Evolutionary conservation across 2,888 invertebrate genomes (phyloP), one percentile per base, ranked within the genome.

Genomic region (Volucella bombylans): DNA sequence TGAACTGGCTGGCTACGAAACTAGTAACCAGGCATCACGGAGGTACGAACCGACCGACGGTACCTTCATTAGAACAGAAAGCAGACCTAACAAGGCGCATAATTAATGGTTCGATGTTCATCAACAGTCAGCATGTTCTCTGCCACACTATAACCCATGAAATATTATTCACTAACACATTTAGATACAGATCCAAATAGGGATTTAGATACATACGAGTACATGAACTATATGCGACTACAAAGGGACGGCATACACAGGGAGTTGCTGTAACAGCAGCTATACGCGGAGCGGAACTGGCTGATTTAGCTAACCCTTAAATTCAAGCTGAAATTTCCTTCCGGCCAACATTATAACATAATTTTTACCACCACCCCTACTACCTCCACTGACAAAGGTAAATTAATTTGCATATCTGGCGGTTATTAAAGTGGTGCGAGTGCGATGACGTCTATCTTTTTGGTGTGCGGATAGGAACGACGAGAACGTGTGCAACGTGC

Each of bases 261-360:
- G 41, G 1, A 8, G 61, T 2, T 14, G 12, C 1, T 43, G 43
- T 67, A 45, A 62, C 54, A 65, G 50, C 50, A 77, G 59, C 80
- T 65, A 81, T 67, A 71, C 81, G 57, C 43, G 31, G 31, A 77
- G 68, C 85, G 81, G 85, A 85, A 85, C 77, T 77, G 72, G 54
- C 81, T 85, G 85, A 85, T 85, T 85, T 85, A 85, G 85, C 76
- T 81, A 77, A 85, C 85, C 85, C 85, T 85, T 85, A 85, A 85
- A 85, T 85, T 85, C 62, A 71, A 85, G 80, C 72, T 77, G 85
- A 85, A 85, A 85, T 68, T 85, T 85, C 85, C 85, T 85, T 85
- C 85, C 85, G 85, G 87, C 74, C 74, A 69, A 78, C 86, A 77
- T 87, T 86, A 62, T 65, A 65, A 80, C 82, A 82, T 86, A 82